Conservation (phyloP, 2,113 vertebrate genomes). For the Miniopterus natalensis region DNA sequence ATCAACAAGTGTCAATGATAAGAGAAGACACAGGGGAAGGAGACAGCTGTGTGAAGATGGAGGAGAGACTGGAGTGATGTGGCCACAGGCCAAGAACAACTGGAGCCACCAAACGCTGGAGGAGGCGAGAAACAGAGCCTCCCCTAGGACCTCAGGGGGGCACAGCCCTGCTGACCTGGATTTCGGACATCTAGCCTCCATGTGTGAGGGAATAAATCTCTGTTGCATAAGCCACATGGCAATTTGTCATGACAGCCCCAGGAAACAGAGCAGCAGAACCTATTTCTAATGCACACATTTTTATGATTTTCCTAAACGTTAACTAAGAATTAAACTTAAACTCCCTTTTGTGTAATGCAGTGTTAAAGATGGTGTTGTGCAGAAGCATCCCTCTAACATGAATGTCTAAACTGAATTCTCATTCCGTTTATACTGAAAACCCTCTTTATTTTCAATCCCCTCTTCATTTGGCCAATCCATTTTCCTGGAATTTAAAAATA, state of each 20-base stretch:
- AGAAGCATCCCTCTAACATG: not conserved
- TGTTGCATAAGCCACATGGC: not conserved
- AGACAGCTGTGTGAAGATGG: not conserved
- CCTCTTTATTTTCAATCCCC: not conserved
- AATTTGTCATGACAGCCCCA: not conserved
- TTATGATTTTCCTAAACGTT: not conserved
- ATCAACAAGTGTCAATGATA: not conserved
- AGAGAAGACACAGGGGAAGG: not conserved
- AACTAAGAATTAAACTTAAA: not conserved
- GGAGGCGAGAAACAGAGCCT: not conserved
- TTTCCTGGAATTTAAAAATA: slow-evolving; percentile 25
- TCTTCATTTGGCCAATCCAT: not conserved
- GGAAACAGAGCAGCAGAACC: not conserved
- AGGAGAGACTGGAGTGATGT: not conserved
- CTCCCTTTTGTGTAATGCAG: not conserved
- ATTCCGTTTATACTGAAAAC: not conserved
- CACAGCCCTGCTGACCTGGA: not conserved
- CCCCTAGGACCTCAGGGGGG: not conserved
- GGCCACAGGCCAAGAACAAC: not conserved
- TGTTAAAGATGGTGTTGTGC: not conserved
- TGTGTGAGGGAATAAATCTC: not conserved
- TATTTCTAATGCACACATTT: not conserved
- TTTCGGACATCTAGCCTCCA: not conserved
- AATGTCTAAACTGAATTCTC: not conserved
- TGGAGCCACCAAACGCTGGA: not conserved